phyloP scores from a whole-genome alignment of 2,797 vertebrate species.

The Schizothorax lantsangensis region DNA sequence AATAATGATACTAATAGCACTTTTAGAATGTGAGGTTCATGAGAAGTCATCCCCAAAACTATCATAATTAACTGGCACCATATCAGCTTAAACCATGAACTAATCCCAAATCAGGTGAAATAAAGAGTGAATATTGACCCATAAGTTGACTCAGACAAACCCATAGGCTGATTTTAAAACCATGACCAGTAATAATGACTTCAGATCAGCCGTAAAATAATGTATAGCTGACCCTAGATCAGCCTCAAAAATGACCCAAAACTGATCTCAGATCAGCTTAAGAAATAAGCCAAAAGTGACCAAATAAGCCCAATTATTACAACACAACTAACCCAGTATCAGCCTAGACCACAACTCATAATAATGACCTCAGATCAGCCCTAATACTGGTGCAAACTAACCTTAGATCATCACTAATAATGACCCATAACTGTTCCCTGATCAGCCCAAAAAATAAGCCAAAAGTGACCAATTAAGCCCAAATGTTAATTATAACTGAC shows the following conservation, averaged over 20 bases:
- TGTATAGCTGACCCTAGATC: neutral
- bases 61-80: neutral
- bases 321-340: neutral
- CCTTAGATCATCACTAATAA: neutral
- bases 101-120: neutral
- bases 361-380: neutral
- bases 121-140: neutral
- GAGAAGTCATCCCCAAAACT: neutral
- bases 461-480: neutral
- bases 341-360: neutral
- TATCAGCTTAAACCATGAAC: neutral
- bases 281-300: neutral
- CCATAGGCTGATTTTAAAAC: neutral
- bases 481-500: neutral
- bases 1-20: neutral
- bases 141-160: neutral
- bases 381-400: neutral
- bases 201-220: neutral
- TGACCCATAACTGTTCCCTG: neutral
- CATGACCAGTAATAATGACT: neutral
- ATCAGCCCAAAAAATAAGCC: neutral
- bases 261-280: neutral
- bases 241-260: neutral
- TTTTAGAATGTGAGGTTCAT: neutral
- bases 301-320: neutral